These are phyloP conservation scores for Sphaerophoria rueppellii DNA, from an alignment of 2,888 invertebrate species.

Conservation along the genomic window DNA sequence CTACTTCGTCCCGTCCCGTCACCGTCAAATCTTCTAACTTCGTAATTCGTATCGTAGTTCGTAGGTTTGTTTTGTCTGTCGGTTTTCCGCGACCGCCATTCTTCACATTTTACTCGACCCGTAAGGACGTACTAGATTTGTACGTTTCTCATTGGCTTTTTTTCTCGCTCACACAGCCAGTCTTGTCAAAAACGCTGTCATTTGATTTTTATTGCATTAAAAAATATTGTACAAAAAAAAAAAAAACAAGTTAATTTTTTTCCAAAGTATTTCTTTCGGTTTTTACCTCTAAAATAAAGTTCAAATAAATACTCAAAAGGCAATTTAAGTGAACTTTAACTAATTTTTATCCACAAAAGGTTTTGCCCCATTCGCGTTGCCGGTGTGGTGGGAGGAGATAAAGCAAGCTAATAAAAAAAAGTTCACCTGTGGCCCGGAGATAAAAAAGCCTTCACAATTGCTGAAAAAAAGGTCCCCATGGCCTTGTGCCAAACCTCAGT, in stretches of 20 bases:
- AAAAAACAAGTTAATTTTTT: slow-evolving; percentile 27
- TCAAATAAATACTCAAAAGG: background rate
- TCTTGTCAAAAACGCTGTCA: slow-evolving; percentile 62
- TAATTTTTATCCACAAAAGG: background rate
- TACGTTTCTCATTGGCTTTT: slow-evolving; percentile 32
- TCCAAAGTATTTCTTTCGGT: background rate
- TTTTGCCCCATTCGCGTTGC: slow-evolving; percentile 21
- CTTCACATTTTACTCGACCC: slow-evolving; percentile 55
- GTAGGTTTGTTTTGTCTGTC: background rate
- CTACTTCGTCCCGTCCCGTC: background rate
- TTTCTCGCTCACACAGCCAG: slow-evolving; percentile 21
- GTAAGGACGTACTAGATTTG: slow-evolving; percentile 61
- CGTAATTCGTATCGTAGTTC: background rate
- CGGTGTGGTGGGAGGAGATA: slow-evolving; percentile 29
- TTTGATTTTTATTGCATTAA: slow-evolving; percentile 45
- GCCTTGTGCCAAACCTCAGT: slow-evolving; percentile 89
- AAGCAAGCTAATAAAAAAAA: background rate
- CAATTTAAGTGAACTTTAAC: too few relatives aligned
- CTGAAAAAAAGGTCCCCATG: slow-evolving; percentile 83
- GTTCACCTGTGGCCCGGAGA: slow-evolving; percentile 28
- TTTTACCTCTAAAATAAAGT: background rate
- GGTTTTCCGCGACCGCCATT: slow-evolving; percentile 61
- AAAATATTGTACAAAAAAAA: slow-evolving; percentile 31
- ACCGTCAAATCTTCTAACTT: background rate
- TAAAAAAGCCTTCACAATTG: slow-evolving; percentile 78